These are phyloP conservation scores for Polypedilum pembai DNA, from an alignment of 1,140 invertebrate genomes.

Conservation along the genomic window DNA sequence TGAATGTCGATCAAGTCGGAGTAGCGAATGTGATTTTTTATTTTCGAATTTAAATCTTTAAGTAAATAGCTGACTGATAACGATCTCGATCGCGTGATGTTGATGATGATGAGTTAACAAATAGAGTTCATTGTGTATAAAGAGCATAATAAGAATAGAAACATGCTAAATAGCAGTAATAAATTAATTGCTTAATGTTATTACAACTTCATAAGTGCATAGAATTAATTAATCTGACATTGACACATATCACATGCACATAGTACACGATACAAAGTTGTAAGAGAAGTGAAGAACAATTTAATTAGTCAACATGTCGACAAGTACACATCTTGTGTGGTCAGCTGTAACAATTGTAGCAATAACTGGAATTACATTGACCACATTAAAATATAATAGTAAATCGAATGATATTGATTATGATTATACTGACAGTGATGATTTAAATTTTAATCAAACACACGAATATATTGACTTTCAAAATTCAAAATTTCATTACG, in stretches of 20 bases:
- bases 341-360: not conserved
- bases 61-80: not conserved
- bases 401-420: not conserved
- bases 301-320: not conserved
- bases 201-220: not conserved
- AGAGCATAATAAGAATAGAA: not conserved
- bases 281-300: not conserved
- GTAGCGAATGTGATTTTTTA: no score
- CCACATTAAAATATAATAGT: not conserved
- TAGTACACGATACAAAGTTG: not conserved
- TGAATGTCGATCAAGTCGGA: not conserved
- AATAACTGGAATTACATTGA: not conserved
- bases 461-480: not conserved
- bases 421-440: not conserved
- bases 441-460: not conserved
- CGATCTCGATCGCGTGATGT: slow-evolving; percentile 15
- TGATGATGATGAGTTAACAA: not conserved
- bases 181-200: not conserved
- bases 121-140: slow-evolving; percentile 9
- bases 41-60: not conserved
- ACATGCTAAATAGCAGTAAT: not conserved
- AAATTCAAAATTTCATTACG: slow-evolving; percentile 7
- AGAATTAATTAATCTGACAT: slow-evolving; percentile 2
- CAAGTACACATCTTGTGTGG: not conserved
- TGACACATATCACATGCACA: not conserved